A percentile compares a stretch with the other conserved stretches of the same genome.
Evolutionary conservation across 2,797 vertebrate species (phyloP).

Genomic region (Lithobates pipiens): DNA sequence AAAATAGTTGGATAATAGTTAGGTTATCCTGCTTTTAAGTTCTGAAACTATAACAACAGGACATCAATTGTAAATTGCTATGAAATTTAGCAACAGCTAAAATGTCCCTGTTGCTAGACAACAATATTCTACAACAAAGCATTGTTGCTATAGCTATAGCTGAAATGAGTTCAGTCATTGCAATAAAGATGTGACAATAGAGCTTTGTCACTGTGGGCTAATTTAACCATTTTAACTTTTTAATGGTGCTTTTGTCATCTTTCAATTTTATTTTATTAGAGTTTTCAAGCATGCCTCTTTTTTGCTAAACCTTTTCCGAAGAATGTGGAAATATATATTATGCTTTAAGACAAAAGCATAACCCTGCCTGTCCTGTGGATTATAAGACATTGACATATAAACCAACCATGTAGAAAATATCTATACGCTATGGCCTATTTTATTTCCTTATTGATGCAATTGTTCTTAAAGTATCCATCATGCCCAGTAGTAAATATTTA

Average conservation of each 20-base stretch:
- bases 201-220: background rate
- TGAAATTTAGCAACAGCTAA: slow-evolving; percentile 48
- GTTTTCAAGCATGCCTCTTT: too few species aligned
- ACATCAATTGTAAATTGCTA: slow-evolving; percentile 46
- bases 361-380: too few species aligned
- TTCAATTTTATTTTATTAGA: too few species aligned
- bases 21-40: slow-evolving; percentile 33
- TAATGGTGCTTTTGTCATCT: background rate
- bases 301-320: background rate
- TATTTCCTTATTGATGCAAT: too few species aligned
- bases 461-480: too few species aligned
- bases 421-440: too few species aligned
- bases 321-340: background rate
- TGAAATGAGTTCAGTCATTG: slow-evolving; percentile 21
- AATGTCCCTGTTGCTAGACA: slow-evolving; percentile 58
- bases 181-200: slow-evolving; percentile 24
- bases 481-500: too few species aligned
- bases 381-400: too few species aligned
- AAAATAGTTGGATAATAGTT: slow-evolving; percentile 54
- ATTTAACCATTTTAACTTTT: slow-evolving; percentile 18
- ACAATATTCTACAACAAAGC: slow-evolving; percentile 30
- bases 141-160: slow-evolving; percentile 50
- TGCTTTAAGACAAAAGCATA: too few species aligned
- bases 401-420: too few species aligned
- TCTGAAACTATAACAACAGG: slow-evolving; percentile 52